These are phyloP conservation scores for Morinoia aosen DNA, from an alignment of 2,888 invertebrate genomes.

Conservation along the genomic window DNA sequence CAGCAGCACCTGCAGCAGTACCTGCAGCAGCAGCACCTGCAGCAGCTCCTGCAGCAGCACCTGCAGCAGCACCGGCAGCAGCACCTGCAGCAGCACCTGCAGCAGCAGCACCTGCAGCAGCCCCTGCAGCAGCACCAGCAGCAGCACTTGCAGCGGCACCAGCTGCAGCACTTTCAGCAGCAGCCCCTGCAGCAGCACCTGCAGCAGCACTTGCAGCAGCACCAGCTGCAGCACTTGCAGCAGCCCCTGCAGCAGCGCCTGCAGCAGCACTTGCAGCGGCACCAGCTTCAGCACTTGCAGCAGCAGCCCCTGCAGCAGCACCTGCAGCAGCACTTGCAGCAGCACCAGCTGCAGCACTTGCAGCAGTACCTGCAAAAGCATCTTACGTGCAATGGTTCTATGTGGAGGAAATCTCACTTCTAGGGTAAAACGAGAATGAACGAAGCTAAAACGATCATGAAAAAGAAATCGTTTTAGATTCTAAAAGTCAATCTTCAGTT, in stretches of 20 bases:
- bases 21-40: neutral
- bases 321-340: neutral
- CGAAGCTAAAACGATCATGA: no score
- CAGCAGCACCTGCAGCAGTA: no score
- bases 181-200: neutral
- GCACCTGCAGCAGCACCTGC: neutral
- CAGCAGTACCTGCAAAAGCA: neutral
- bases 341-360: neutral
- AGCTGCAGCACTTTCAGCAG: no score
- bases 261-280: neutral
- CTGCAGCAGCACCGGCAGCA: no score
- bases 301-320: neutral
- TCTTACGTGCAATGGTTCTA: no score
- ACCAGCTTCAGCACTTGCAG: no score
- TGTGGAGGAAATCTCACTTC: no score
- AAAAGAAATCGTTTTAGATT: no score
- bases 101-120: neutral
- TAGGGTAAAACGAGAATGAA: no score
- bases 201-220: neutral
- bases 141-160: neutral
- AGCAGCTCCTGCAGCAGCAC: no score
- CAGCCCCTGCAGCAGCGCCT: neutral
- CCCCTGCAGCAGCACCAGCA: no score
- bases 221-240: neutral
- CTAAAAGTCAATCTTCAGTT: no score